Conservation (phyloP, 2,113 vertebrate genomes). For the Meles meles region DNA sequence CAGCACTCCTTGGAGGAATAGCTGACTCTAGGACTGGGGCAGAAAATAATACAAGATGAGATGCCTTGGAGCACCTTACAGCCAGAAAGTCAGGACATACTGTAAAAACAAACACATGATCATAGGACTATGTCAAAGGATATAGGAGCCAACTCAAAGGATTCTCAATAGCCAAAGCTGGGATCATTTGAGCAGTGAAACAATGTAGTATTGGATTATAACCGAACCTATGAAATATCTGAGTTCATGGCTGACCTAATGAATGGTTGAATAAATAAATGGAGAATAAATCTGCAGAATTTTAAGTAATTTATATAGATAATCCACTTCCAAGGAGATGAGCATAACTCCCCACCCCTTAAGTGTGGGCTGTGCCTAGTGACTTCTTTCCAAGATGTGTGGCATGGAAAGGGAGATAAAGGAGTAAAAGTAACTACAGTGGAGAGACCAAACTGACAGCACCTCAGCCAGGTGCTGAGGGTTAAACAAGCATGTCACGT, state of each 20-base stretch:
- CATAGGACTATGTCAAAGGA: neutral
- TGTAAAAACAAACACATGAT: neutral
- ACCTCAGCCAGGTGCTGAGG: neutral
- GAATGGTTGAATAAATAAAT: neutral
- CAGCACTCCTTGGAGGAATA: neutral
- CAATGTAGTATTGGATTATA: neutral
- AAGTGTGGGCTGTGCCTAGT: neutral
- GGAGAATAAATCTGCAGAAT: neutral
- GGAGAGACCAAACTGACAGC: neutral
- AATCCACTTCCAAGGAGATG: neutral
- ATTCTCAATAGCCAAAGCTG: neutral
- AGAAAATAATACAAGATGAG: neutral
- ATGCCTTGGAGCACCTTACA: neutral
- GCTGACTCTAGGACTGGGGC: neutral
- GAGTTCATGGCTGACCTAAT: neutral
- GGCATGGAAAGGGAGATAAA: neutral
- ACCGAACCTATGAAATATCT: neutral
- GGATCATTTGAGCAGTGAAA: neutral
- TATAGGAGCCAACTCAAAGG: neutral
- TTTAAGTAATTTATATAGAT: neutral
- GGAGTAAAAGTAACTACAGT: neutral
- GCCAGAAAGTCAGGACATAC: neutral
- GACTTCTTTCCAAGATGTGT: neutral
- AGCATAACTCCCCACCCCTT: neutral
- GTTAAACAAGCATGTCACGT: neutral